Percentiles rank a stretch among this genome's conserved stretches.
Conservation (phyloP, 1,140 invertebrate species). For the Eumeta japonica region DNA sequence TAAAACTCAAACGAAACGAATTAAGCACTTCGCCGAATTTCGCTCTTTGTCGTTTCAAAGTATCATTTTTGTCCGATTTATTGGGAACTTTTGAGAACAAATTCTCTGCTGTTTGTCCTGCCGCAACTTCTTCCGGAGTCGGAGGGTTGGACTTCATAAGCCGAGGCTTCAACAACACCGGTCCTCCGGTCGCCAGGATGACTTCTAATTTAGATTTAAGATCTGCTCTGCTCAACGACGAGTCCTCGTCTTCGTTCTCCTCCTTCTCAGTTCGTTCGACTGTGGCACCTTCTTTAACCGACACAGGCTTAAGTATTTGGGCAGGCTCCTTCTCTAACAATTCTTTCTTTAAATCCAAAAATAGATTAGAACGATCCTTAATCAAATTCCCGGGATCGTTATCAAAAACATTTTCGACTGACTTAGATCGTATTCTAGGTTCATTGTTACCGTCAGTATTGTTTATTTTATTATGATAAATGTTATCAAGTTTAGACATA, state of each 20-base stretch:
- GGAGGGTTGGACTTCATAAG: slow-evolving; percentile 42
- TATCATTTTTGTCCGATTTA: slow-evolving; percentile 45
- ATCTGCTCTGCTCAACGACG: slow-evolving; percentile 32
- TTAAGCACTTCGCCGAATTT: slow-evolving; percentile 44
- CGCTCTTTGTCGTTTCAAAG: slow-evolving; percentile 36
- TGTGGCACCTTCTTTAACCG: slow-evolving; percentile 16
- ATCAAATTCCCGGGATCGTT: slow-evolving; percentile 19
- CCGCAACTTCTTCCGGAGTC: slow-evolving; percentile 41
- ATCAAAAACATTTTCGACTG: slow-evolving; percentile 30
- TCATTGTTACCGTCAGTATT: slow-evolving; percentile 22
- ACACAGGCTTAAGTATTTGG: slow-evolving; percentile 20
- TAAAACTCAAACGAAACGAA: slow-evolving; percentile 37
- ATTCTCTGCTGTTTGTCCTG: slow-evolving; percentile 36
- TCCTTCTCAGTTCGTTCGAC: slow-evolving; percentile 9
- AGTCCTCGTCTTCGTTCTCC: slow-evolving; percentile 26
- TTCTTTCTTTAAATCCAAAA: slow-evolving; percentile 38
- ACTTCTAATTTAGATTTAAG: slow-evolving; percentile 40
- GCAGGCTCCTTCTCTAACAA: slow-evolving; percentile 20
- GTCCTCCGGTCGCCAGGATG: slow-evolving; percentile 41
- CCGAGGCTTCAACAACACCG: slow-evolving; percentile 26
- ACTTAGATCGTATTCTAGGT: slow-evolving; percentile 33
- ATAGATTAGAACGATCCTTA: slow-evolving; percentile 23
- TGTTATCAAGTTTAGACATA: slow-evolving; percentile 39
- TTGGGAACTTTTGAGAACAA: slow-evolving; percentile 31
- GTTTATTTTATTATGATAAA: slow-evolving; percentile 38